These are phyloP conservation scores for Aurelia sp. DNA, from an alignment of 30 jellyfish, hydroid and myxozoan species.

Conservation along the genomic window DNA sequence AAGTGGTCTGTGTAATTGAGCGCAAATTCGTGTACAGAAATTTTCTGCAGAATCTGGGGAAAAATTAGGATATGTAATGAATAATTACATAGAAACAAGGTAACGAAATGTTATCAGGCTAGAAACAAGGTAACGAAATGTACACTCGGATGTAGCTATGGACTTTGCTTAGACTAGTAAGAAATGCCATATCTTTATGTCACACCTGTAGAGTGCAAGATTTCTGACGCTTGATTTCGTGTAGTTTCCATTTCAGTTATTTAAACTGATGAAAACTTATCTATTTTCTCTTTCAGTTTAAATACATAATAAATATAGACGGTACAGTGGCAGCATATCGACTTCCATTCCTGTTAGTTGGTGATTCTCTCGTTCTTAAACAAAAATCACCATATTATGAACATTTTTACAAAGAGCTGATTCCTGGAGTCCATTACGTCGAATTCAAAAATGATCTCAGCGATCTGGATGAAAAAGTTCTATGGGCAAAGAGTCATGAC, in stretches of 20 bases:
- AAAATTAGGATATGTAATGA: too few relatives aligned
- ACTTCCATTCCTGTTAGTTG: conserved; percentile 85
- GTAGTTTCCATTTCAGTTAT: not conserved
- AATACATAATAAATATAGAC: conserved; percentile 85
- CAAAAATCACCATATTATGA: conserved; percentile 93
- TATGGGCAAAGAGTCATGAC: conserved; percentile 90
- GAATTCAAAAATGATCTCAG: conserved; percentile 85
- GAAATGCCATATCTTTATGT: too few relatives aligned
- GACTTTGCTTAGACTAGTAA: too few relatives aligned
- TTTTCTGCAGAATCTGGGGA: too few relatives aligned
- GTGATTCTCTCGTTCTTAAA: conserved; percentile 83
- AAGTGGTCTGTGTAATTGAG: too few relatives aligned
- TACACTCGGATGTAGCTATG: too few relatives aligned
- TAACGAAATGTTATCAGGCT: too few relatives aligned
- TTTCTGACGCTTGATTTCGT: too few relatives aligned
- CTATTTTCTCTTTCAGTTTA: conserved; percentile 66
- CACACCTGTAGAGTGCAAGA: too few relatives aligned
- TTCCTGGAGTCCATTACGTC: conserved; percentile 84
- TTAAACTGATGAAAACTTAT: not conserved
- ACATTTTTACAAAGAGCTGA: conserved; percentile 84
- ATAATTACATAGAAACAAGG: too few relatives aligned
- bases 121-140: too few relatives aligned
- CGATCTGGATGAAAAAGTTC: conserved; percentile 73
- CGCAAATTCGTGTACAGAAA: too few relatives aligned
- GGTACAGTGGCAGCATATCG: conserved; percentile 99